Evolutionary conservation across 2,888 invertebrate species (phyloP).

Genomic region (Euproctis similis): DNA sequence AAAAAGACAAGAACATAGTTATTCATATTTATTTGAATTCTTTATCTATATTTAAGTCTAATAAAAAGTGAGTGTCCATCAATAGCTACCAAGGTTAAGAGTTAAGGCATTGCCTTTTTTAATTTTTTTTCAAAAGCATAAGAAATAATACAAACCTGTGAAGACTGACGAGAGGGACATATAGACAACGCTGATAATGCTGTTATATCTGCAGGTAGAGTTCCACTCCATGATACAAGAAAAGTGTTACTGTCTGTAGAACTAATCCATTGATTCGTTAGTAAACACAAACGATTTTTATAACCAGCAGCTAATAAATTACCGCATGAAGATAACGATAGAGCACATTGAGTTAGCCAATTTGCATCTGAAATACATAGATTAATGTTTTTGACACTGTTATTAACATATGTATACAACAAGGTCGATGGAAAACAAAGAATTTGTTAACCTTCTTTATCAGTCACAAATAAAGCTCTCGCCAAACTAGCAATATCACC

Average conservation of each 20-base stretch:
- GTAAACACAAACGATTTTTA: conserved; percentile 53
- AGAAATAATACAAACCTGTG: too few species aligned
- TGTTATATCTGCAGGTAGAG: conserved; percentile 54
- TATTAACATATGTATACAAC: too few species aligned
- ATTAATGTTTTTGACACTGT: too few species aligned
- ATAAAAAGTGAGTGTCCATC: too few species aligned
- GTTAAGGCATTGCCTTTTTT: too few species aligned
- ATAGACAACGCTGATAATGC: conserved; percentile 52
- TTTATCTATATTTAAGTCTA: too few species aligned
- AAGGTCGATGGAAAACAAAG: not conserved
- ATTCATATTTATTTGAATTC: too few species aligned
- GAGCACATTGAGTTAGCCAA: conserved; percentile 60
- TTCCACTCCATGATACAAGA: conserved; percentile 66
- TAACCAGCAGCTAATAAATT: conserved; percentile 57
- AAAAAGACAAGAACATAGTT: too few species aligned
- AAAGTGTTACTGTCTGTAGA: conserved; percentile 58
- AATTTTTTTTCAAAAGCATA: too few species aligned
- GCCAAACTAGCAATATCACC: conserved; percentile 76
- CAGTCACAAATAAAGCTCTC: conserved; percentile 73
- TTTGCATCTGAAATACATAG: conserved; percentile 50
- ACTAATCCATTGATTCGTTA: conserved; percentile 66
- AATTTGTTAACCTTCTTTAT: conserved; percentile 54
- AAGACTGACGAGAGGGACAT: conserved; percentile 62
- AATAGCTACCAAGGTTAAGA: too few species aligned
- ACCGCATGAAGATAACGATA: conserved; percentile 64